Percentiles rank a stretch among this genome's conserved stretches.
Conservation (phyloP, 2,888 invertebrate species). For the Cabera pusaria region DNA sequence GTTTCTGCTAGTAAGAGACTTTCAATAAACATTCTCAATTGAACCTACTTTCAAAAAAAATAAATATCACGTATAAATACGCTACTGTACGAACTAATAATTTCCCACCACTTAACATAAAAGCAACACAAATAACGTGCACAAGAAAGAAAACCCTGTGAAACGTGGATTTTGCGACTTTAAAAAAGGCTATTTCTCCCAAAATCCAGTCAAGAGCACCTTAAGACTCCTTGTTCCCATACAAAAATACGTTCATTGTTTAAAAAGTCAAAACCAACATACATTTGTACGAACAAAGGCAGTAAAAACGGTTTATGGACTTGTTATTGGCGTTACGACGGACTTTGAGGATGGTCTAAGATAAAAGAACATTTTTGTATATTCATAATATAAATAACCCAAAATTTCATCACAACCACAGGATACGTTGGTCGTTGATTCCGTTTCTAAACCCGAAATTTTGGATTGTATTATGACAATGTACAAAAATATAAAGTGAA, state of each 20-base stretch:
- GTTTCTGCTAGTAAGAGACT: no score
- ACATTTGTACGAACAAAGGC: constrained; percentile 82
- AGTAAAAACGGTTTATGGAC: constrained; percentile 83
- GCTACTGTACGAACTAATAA: no score
- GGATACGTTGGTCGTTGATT: no score
- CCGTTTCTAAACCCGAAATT: no score
- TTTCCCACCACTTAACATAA: constrained; percentile 10
- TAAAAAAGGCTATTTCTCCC: constrained; percentile 45
- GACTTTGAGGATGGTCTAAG: constrained; percentile 55
- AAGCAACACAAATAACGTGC: constrained; percentile 18
- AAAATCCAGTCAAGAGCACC: constrained; percentile 54
- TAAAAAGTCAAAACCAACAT: constrained; percentile 82
- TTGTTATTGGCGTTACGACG: constrained; percentile 80
- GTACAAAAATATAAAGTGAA: no score
- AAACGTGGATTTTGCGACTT: constrained; percentile 32
- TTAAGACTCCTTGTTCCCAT: constrained; percentile 61
- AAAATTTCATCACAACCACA: no score
- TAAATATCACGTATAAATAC: no score
- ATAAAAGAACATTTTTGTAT: no score
- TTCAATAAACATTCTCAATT: no score
- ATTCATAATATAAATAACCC: no score
- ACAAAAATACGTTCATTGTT: constrained; percentile 80
- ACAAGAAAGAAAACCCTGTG: constrained; percentile 17
- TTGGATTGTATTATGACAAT: no score
- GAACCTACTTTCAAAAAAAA: no score